These are phyloP conservation scores for Electrona antarctica DNA, from an alignment of 2,113 vertebrate species.

Conservation along the genomic window DNA sequence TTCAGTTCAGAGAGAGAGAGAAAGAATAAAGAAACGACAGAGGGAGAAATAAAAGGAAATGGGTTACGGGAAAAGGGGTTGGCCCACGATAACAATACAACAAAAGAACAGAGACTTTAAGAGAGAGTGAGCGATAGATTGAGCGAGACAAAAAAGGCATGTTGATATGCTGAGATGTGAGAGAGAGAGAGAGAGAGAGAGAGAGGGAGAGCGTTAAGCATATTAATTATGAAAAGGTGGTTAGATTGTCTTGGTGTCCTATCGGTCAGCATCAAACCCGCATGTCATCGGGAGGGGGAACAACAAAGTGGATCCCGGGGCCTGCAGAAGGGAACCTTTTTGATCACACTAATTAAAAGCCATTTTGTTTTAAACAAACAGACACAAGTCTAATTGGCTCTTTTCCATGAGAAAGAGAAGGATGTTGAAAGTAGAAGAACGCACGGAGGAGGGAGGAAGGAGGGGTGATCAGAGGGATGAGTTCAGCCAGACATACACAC, in stretches of 20 bases:
- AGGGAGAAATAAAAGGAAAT: conserved; percentile 55
- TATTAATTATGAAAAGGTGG: conserved; percentile 88
- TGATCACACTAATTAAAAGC: conserved; percentile 99
- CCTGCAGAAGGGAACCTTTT: conserved; percentile 90
- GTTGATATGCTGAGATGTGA: conserved; percentile 80
- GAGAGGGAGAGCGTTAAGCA: conserved; percentile 11
- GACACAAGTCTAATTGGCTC: conserved; percentile 99
- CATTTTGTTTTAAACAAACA: conserved; percentile 99
- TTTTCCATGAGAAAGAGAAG: conserved; percentile 99
- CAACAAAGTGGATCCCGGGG: conserved; percentile 93
- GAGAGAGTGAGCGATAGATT: conserved; percentile 83
- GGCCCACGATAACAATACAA: conserved; percentile 53
- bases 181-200: conserved; percentile 7
- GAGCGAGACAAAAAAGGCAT: conserved; percentile 81
- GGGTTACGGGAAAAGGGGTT: conserved; percentile 31
- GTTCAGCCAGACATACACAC: conserved; percentile 21
- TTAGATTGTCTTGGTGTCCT: conserved; percentile 89
- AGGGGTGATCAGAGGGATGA: conserved; percentile 56
- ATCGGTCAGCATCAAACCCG: conserved; percentile 93
- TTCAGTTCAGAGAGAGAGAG: conserved; percentile 29
- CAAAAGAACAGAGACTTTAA: conserved; percentile 59
- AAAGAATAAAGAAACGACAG: conserved; percentile 45
- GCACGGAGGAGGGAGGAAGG: conserved; percentile 65
- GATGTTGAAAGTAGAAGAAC: conserved; percentile 98
- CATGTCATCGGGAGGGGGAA: conserved; percentile 84